Evolutionary conservation across 2,113 vertebrate species (phyloP).

Genomic region (Myotis davidii): DNA sequence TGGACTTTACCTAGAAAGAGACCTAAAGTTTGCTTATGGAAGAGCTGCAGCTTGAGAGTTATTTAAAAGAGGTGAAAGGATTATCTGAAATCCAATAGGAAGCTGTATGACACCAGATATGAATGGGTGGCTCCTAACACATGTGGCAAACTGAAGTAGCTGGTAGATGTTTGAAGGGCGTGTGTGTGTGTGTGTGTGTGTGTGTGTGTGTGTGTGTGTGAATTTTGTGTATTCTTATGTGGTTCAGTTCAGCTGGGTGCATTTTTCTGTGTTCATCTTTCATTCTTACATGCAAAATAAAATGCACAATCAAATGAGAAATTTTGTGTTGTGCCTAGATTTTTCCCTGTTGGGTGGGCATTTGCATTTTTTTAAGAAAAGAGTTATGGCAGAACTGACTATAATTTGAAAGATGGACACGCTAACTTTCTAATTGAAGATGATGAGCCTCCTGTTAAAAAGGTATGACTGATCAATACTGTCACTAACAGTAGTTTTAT

Average conservation of each 20-base stretch:
- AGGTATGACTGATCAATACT: background rate
- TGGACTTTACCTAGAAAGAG: background rate
- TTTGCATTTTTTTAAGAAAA: slow-evolving; percentile 36
- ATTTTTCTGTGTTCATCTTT: background rate
- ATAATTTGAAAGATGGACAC: background rate
- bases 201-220: background rate
- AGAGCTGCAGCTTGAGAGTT: background rate
- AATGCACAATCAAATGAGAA: background rate
- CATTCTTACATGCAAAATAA: background rate
- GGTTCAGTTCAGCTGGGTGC: background rate
- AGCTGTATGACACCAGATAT: background rate
- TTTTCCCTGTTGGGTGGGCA: background rate
- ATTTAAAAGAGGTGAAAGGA: background rate
- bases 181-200: no score
- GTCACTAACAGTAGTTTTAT: background rate
- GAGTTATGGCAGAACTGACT: background rate
- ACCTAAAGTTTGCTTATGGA: background rate
- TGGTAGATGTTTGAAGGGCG: background rate
- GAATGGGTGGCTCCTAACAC: background rate
- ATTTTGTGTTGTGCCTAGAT: background rate
- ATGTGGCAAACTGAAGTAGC: background rate
- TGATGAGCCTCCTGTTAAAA: background rate
- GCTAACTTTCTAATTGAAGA: background rate
- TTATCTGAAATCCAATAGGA: background rate
- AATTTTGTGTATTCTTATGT: background rate